Percentiles rank a stretch among this genome's conserved stretches.
phyloP scores from a whole-genome alignment of 53 echinoderm and acorn worm genomes.

The Paelopatides confundens region DNA sequence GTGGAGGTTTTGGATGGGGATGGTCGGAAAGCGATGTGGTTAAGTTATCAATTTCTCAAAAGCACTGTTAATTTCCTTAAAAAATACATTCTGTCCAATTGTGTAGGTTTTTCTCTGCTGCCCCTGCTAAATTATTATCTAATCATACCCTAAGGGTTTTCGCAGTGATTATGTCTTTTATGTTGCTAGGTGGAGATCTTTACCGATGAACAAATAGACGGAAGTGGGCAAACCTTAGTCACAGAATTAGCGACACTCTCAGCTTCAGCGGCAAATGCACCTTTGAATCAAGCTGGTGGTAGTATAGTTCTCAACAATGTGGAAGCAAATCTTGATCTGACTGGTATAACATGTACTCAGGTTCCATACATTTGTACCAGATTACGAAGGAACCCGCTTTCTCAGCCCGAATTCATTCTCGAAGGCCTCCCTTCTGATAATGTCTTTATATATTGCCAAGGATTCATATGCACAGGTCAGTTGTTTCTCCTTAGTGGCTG shows the following conservation, averaged over 20 bases:
- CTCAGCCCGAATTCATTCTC: constrained; percentile 76
- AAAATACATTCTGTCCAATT: too few relatives aligned
- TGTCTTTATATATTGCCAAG: constrained; percentile 63
- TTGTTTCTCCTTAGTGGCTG: background rate
- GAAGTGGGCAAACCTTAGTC: constrained; percentile 40
- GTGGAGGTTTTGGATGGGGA: too few relatives aligned
- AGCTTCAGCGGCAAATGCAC: constrained; percentile 51
- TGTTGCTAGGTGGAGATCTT: constrained; percentile 59
- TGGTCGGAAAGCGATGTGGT: too few relatives aligned
- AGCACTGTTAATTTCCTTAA: too few relatives aligned
- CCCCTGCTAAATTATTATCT: too few relatives aligned
- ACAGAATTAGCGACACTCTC: constrained; percentile 26
- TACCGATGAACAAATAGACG: constrained; percentile 57
- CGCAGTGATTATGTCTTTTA: too few relatives aligned
- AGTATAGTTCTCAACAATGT: constrained; percentile 58
- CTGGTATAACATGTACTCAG: constrained; percentile 65
- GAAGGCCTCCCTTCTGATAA: constrained; percentile 46
- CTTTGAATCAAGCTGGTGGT: constrained; percentile 56
- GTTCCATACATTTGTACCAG: constrained; percentile 86
- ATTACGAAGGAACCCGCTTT: constrained; percentile 54
- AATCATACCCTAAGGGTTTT: too few relatives aligned
- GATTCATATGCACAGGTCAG: constrained; percentile 73
- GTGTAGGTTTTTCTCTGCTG: too few relatives aligned
- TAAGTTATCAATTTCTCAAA: too few relatives aligned
- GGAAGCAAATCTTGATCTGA: constrained; percentile 62